Conservation (phyloP, 2,113 vertebrate genomes). For the Gopherus flavomarginatus region DNA sequence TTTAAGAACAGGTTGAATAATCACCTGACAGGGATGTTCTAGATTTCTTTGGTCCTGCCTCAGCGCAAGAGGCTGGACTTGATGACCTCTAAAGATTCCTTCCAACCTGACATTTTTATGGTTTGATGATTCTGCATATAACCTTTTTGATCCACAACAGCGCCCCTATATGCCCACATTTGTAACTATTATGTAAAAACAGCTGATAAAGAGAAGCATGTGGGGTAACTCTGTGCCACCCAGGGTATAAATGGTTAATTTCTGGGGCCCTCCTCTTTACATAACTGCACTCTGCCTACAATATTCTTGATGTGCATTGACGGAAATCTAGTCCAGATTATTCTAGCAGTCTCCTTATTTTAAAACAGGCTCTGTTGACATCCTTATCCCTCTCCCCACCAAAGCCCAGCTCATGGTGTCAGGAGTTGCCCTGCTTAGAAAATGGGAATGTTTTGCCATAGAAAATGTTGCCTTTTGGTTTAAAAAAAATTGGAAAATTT, state of each 20-base stretch:
- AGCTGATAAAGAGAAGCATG: background rate
- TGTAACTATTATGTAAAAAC: background rate
- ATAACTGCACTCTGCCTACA: conserved; percentile 30
- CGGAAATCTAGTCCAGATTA: background rate
- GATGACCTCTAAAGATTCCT: too few species aligned
- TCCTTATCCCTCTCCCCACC: background rate
- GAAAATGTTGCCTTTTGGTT: background rate
- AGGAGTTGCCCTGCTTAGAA: conserved; percentile 8
- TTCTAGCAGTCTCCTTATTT: conserved; percentile 34
- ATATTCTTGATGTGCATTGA: conserved; percentile 27
- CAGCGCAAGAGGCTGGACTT: too few species aligned
- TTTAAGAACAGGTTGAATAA: too few species aligned
- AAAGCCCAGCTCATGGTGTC: background rate
- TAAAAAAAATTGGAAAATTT: background rate
- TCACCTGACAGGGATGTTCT: too few species aligned
- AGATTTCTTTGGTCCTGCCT: too few species aligned
- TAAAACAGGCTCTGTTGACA: background rate
- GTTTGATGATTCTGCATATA: fast-evolving
- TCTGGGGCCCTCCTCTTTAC: background rate
- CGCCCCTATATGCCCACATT: background rate
- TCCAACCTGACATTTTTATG: too few species aligned
- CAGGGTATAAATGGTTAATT: conserved; percentile 30
- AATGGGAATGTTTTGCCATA: background rate
- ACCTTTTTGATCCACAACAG: conserved; percentile 34
- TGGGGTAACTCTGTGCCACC: background rate